A percentile compares a stretch with the other conserved stretches of the same genome.
Conservation (phyloP, 2,113 vertebrate genomes). For the Apteryx mantelli region DNA sequence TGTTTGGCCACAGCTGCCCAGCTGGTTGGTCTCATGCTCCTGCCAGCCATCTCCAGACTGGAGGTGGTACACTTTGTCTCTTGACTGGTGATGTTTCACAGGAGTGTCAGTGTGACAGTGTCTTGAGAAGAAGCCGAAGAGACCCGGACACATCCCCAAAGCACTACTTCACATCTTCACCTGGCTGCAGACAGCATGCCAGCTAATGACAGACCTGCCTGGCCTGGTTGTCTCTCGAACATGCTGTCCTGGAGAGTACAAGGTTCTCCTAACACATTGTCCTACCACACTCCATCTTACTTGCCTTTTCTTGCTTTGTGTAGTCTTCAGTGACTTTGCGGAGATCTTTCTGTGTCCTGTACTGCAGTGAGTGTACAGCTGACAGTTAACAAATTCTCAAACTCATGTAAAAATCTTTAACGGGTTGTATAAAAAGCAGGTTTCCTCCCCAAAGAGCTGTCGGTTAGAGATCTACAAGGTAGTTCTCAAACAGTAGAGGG, state of each 20-base stretch:
- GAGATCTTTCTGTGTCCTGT: not conserved
- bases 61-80: not conserved
- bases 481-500: not conserved
- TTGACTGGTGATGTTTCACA: not conserved
- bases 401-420: not conserved
- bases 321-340: not conserved
- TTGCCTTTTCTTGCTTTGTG: not conserved
- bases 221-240: not conserved
- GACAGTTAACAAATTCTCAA: not conserved
- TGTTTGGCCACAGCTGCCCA: not conserved
- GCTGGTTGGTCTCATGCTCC: not conserved
- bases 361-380: not conserved
- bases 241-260: not conserved
- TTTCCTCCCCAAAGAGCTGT: not conserved
- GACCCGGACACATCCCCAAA: not conserved
- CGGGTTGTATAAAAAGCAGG: not conserved
- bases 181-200: accelerated
- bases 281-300: not conserved
- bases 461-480: not conserved
- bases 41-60: not conserved
- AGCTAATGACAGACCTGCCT: not conserved
- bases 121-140: not conserved
- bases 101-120: not conserved
- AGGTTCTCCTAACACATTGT: not conserved
- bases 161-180: not conserved